These are phyloP conservation scores for Cygnus atratus DNA, from an alignment of 2,113 vertebrate genomes.

Conservation along the genomic window DNA sequence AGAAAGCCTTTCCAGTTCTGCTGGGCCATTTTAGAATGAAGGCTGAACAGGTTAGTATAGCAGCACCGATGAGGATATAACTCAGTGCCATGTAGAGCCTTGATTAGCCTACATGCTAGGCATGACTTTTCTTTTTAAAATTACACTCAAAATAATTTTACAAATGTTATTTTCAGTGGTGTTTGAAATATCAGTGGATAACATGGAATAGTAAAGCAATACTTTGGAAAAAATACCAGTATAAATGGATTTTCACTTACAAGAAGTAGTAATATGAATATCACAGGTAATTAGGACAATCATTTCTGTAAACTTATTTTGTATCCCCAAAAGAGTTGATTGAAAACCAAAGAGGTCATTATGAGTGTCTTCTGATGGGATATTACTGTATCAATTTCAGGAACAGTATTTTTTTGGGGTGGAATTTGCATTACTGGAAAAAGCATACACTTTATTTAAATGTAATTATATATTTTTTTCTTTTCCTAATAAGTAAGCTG, in stretches of 20 bases:
- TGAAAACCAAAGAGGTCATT: neutral
- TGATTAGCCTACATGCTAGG: neutral
- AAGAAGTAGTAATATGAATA: neutral
- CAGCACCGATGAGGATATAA: conserved; percentile 17
- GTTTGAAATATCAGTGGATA: neutral
- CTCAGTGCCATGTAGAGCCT: neutral
- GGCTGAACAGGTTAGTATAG: neutral
- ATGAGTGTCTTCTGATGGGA: neutral
- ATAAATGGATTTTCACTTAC: neutral
- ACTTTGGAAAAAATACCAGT: neutral
- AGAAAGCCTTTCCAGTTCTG: no score
- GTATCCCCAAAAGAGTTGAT: neutral
- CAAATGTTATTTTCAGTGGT: neutral
- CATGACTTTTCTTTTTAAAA: neutral
- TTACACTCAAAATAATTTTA: neutral
- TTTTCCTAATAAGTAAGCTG: neutral
- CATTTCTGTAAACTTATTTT: neutral
- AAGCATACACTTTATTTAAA: neutral
- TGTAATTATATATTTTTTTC: neutral
- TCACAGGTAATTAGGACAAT: neutral
- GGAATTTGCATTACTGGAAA: neutral
- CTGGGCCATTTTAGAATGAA: no score
- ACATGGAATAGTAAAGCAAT: neutral
- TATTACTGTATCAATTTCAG: no score
- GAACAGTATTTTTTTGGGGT: neutral